Evolutionary conservation across 2,888 invertebrate genomes (phyloP).

Genomic region (Pyrrhosoma nymphula): DNA sequence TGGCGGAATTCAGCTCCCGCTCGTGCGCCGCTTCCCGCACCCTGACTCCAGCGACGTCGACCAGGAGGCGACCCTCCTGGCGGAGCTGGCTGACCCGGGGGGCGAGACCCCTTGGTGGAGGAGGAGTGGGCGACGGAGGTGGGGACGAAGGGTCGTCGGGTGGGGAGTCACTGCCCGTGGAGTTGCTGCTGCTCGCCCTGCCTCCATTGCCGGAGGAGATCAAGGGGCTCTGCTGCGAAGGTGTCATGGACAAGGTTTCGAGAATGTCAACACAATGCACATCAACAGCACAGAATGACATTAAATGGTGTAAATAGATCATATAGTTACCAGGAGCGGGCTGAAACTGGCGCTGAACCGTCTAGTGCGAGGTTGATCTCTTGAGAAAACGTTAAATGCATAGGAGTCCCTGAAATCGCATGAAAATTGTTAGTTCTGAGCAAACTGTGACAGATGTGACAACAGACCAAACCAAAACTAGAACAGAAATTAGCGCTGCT

Average conservation of each 20-base stretch:
- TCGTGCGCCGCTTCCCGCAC: slow-evolving; percentile 94
- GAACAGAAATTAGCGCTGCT: too few relatives aligned
- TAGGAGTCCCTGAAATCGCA: slow-evolving; percentile 83
- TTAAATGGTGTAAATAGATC: not conserved
- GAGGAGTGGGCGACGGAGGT: slow-evolving; percentile 38
- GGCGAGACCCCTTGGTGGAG: slow-evolving; percentile 84
- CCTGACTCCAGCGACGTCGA: slow-evolving; percentile 84
- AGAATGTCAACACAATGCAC: not conserved
- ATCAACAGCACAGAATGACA: not conserved
- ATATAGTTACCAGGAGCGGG: slow-evolving; percentile 47
- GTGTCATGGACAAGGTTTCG: not conserved
- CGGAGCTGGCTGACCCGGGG: slow-evolving; percentile 93
- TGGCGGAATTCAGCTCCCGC: slow-evolving; percentile 92
- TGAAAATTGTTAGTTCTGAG: too few relatives aligned
- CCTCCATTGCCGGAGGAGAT: slow-evolving; percentile 65
- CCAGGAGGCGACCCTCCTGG: slow-evolving; percentile 88
- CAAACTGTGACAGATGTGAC: too few relatives aligned
- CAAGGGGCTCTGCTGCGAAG: slow-evolving; percentile 67
- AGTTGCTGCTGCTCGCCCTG: slow-evolving; percentile 40
- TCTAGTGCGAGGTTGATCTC: slow-evolving; percentile 86
- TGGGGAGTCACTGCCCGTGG: slow-evolving; percentile 48
- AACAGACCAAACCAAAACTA: too few relatives aligned
- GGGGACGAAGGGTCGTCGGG: slow-evolving; percentile 47
- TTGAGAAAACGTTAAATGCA: slow-evolving; percentile 86
- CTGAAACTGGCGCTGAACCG: slow-evolving; percentile 90